Percentiles rank a stretch among this genome's conserved stretches.
These are phyloP conservation scores for Cynopterus sphinx DNA, from an alignment of 2,797 vertebrate species.

Conservation along the genomic window DNA sequence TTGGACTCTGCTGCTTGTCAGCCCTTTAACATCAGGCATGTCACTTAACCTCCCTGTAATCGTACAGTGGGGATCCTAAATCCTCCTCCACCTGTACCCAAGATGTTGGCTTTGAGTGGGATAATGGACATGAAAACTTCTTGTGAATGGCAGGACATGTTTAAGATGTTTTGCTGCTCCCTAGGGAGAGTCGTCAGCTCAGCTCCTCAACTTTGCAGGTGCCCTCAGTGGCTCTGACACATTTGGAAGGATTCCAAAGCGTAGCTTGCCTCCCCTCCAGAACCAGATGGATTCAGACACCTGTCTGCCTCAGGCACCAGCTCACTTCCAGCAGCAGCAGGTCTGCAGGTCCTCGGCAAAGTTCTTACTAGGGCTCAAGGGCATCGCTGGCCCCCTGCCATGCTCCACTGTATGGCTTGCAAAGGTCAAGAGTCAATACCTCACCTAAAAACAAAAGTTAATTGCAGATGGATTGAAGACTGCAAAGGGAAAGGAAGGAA, in stretches of 20 bases:
- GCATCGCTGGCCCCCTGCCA: background rate
- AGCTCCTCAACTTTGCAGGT: background rate
- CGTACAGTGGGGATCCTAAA: background rate
- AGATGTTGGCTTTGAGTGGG: background rate
- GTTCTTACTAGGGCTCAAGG: background rate
- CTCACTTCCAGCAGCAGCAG: background rate
- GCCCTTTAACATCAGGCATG: fast-evolving
- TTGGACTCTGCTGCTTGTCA: background rate
- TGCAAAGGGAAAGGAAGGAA: background rate
- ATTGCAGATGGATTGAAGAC: background rate
- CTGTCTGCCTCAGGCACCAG: background rate
- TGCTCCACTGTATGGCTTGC: background rate
- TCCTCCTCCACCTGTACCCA: background rate
- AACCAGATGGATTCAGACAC: background rate
- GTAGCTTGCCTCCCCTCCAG: background rate
- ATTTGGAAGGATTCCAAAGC: background rate
- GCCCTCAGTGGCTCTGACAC: background rate
- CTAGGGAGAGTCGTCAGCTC: background rate
- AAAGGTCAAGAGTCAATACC: background rate
- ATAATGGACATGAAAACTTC: background rate
- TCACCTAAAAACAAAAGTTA: background rate
- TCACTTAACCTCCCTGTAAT: background rate
- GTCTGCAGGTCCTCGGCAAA: background rate
- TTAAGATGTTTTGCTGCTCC: background rate
- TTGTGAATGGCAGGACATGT: fast-evolving